These are phyloP conservation scores for Cantharis nigra DNA, from an alignment of 2,888 invertebrate genomes.

Conservation along the genomic window DNA sequence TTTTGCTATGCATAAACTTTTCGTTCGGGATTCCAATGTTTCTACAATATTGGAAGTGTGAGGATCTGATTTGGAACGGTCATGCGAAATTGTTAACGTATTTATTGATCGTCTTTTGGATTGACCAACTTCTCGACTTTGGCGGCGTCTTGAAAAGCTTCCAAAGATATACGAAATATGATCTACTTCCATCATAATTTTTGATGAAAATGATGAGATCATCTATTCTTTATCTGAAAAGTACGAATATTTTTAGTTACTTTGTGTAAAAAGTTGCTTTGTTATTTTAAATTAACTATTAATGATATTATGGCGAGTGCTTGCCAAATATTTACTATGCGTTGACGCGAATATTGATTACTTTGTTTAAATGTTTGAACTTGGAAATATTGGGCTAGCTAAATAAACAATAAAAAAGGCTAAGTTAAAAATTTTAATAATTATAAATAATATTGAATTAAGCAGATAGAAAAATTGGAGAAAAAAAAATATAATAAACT, in stretches of 20 bases:
- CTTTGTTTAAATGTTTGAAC: neutral
- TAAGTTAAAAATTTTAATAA: too few species aligned
- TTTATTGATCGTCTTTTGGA: slow-evolving; percentile 47
- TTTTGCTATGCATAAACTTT: slow-evolving; percentile 37
- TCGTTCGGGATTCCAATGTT: slow-evolving; percentile 38
- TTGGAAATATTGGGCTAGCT: neutral
- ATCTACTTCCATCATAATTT: slow-evolving; percentile 59
- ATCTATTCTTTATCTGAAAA: neutral
- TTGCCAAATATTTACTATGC: neutral
- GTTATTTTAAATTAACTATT: neutral
- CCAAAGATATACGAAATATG: slow-evolving; percentile 67
- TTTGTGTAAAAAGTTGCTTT: neutral
- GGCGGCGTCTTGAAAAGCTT: slow-evolving; percentile 64
- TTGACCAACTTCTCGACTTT: slow-evolving; percentile 59
- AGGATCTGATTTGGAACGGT: slow-evolving; percentile 51
- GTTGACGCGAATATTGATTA: neutral
- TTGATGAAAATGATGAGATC: neutral
- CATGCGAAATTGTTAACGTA: slow-evolving; percentile 42
- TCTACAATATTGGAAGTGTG: slow-evolving; percentile 45
- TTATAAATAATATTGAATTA: too few species aligned
- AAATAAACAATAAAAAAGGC: too few species aligned
- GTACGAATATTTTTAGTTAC: neutral
- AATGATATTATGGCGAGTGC: neutral
- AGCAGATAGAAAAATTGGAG: too few species aligned
- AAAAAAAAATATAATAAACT: neutral